Evolutionary conservation across 2,888 invertebrate species (phyloP), one percentile per base, ranked within the genome.

Genomic region (Chrysina gloriosa): DNA sequence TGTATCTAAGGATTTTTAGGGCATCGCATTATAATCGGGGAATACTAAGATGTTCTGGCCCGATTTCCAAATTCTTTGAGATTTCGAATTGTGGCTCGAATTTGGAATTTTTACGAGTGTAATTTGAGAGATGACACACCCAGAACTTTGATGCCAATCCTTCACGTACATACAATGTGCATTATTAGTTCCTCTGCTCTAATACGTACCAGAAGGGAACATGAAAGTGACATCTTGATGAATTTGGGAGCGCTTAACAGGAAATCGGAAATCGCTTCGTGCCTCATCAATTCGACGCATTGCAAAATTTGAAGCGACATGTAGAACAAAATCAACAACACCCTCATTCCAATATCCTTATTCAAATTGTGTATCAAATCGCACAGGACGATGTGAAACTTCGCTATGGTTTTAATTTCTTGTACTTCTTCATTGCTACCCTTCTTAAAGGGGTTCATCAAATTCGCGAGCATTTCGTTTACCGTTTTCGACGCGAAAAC

Each of bases 361-460:
- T 65, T 65, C 9, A 65, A 16, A 25, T 27, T 54, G 1, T 54
- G 23, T 34, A 65, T 52, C 3, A 50, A 29, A n/a, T 65, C 65
- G 23, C 65, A 54, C n/a, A 65, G 23, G 19, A 54, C 19, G 14
- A 50, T 19, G 27, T 65, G 39, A 23, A 65, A 16, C 3, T 54
- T 65, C 9, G 47, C 19, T 5, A 45, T 47, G 5, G 29, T 19
- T 29, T 31, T 52, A 16, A 52, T 16, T 19, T 52, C 52, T n/a
- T 14, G 4, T 2, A 52, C 6, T 31, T 52, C 52, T 3, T 52
- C n/a, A 2, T 9, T 9, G 6, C 3, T 16, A n/a, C 14, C 3
- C 7, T 29, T 14, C n/a, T 14, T 9, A 3, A 52, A 16, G 1
- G 52, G 52, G 16, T 52, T 52, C 9, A 25, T 19, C 19, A 45